phyloP scores from a whole-genome alignment of 2,888 invertebrate genomes.

The Drymonia ruficornis region DNA sequence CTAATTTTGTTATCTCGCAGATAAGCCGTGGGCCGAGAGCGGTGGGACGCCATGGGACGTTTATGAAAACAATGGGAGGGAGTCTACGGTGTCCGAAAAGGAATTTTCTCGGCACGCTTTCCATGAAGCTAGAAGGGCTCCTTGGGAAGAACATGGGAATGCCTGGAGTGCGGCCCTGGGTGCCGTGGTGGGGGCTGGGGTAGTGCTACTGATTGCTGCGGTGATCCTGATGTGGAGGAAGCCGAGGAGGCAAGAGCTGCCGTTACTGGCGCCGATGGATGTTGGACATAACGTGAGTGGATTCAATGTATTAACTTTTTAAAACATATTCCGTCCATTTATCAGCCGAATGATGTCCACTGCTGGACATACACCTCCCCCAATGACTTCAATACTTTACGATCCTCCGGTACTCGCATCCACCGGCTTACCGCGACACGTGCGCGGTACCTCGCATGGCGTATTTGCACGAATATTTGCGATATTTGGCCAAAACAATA shows the following conservation, averaged over 20 bases:
- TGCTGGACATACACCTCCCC: too few species aligned
- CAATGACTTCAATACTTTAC: too few species aligned
- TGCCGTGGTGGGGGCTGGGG: slow-evolving; percentile 68
- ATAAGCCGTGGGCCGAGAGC: slow-evolving; percentile 73
- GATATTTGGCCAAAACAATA: too few species aligned
- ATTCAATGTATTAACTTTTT: neutral
- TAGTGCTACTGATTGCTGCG: slow-evolving; percentile 67
- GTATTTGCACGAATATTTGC: too few species aligned
- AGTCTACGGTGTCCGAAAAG: slow-evolving; percentile 24
- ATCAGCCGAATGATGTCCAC: neutral
- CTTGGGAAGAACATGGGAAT: slow-evolving; percentile 51
- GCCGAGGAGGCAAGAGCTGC: slow-evolving; percentile 59
- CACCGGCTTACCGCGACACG: too few species aligned
- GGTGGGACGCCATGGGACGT: slow-evolving; percentile 29
- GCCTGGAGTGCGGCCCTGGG: slow-evolving; percentile 73
- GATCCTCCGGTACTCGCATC: too few species aligned
- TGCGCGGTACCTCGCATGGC: too few species aligned
- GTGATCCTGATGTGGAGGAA: slow-evolving; percentile 63
- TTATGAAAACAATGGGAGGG: slow-evolving; percentile 44
- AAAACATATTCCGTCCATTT: neutral
- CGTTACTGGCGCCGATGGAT: slow-evolving; percentile 70
- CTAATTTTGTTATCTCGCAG: slow-evolving; percentile 78
- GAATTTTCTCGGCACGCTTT: neutral
- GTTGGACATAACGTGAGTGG: slow-evolving; percentile 70
- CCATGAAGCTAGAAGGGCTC: slow-evolving; percentile 53